Base-by-base conservation (phyloP, 2,888 invertebrate genomes). In the Proisotoma minuta region DNA sequence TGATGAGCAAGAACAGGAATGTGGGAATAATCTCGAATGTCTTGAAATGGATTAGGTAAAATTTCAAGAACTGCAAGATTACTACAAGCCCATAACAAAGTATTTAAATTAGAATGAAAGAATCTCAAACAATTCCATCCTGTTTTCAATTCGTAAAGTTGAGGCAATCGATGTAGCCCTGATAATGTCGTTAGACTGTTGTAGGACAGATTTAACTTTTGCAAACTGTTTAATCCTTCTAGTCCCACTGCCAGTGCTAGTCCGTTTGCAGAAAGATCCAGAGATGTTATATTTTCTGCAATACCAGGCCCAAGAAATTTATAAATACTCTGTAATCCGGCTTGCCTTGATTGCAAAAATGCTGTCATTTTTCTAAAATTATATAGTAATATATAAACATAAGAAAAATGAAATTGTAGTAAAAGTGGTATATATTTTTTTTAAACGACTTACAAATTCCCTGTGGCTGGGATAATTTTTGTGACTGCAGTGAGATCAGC, bases 41-140 rank as follows among this genome's bases (percentile, higher is more conserved):
- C 73, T 60, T 69, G 70, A 49, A 73, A 73, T 3, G 73, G 72
- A 63, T 73, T 73, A 0, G 73, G 73, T 10, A 73, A 57, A 24
- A 73, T 54, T 56, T 72, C 72, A 23, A 71, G 28, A 10, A 66
- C 66, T 34, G 60, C 54, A 10, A 73, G 29, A 15, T 66, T 53
- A 4, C 70, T 70, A 0, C 68, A 62, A n/a, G 65, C 69, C 63
- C 65, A 66, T n/a, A 69, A 57, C 5, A 73, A 39, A 2, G 72
- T 69, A 2, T 57, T 54, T 22, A 70, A 59, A 48, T 67, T 73
- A 8, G 72, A 69, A 47, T 70, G 71, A 0, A 73, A 43, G 53
- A 72, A 71, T 57, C 70, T 56, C 24, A 73, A 53, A 48, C 24
- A 62, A 53, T 73, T 73, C 70, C 72, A 71, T 22, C 72, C 68